These are phyloP conservation scores for Pelochelys cantorii DNA, from an alignment of 2,797 vertebrate genomes.

Conservation along the genomic window DNA sequence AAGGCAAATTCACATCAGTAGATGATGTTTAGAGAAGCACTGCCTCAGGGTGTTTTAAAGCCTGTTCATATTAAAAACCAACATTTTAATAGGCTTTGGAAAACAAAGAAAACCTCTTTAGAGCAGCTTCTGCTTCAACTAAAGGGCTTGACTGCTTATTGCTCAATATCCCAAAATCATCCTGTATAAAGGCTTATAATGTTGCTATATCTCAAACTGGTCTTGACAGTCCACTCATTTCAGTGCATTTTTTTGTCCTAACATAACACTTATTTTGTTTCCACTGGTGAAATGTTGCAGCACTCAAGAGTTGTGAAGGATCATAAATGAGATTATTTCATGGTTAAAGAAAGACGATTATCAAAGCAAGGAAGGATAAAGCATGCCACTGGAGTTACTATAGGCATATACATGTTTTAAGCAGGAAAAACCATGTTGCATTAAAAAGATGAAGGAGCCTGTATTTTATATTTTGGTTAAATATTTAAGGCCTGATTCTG, in stretches of 20 bases:
- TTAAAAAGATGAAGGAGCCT: background rate
- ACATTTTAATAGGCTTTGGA: conserved; percentile 6
- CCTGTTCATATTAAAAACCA: background rate
- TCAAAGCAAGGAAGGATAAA: background rate
- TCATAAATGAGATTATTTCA: background rate
- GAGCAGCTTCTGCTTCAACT: conserved; percentile 6
- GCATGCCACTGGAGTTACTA: fast-evolving
- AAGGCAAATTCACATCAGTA: background rate
- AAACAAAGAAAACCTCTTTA: conserved; percentile 27
- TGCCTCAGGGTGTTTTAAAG: conserved; percentile 1
- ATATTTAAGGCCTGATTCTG: fast-evolving
- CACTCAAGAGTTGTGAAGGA: background rate
- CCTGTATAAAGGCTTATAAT: background rate
- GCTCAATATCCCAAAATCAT: conserved; percentile 2
- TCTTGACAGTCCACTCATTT: background rate
- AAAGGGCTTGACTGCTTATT: conserved; percentile 38
- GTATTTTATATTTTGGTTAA: background rate
- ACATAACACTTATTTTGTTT: fast-evolving
- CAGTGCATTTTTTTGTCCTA: background rate
- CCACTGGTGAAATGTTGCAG: background rate
- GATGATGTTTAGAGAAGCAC: conserved; percentile 44
- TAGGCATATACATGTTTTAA: background rate
- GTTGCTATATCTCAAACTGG: background rate
- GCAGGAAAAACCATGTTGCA: background rate
- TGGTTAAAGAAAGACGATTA: background rate